Evolutionary conservation across 1,140 invertebrate genomes (phyloP).

Genomic region (Dendrolimus punctatus): DNA sequence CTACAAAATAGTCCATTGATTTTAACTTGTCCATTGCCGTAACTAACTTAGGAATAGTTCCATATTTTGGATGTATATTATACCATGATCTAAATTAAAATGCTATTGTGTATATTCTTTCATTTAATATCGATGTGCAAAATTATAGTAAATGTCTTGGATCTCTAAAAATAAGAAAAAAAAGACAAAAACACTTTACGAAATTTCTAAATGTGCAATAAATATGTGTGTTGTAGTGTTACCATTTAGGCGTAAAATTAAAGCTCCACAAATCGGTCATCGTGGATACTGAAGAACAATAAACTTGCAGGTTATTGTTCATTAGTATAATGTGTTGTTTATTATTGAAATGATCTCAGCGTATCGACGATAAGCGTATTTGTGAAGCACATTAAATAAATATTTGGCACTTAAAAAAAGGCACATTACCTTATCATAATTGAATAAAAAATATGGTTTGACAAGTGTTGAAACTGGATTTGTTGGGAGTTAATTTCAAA

Average conservation of each 20-base stretch:
- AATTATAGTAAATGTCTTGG: constrained; percentile 72
- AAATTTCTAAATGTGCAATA: constrained; percentile 74
- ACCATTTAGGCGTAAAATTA: constrained; percentile 67
- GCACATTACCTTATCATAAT: constrained; percentile 69
- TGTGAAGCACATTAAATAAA: constrained; percentile 54
- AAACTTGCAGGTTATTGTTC: constrained; percentile 33
- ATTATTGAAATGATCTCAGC: constrained; percentile 60
- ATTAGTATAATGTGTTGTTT: constrained; percentile 37
- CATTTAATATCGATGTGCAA: constrained; percentile 67
- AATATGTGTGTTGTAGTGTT: constrained; percentile 73
- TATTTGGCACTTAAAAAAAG: constrained; percentile 70
- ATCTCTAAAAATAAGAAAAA: constrained; percentile 68
- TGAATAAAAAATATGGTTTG: constrained; percentile 55
- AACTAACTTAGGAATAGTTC: constrained; percentile 66
- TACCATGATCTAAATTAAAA: constrained; percentile 62
- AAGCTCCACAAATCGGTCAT: constrained; percentile 52
- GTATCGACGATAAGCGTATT: constrained; percentile 43
- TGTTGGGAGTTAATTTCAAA: constrained; percentile 74
- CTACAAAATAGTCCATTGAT: constrained; percentile 54
- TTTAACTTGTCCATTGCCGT: constrained; percentile 67
- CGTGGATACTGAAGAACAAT: constrained; percentile 26
- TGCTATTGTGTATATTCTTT: constrained; percentile 71
- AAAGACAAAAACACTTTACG: constrained; percentile 67
- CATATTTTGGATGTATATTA: constrained; percentile 69
- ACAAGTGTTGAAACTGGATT: constrained; percentile 72